These are phyloP conservation scores for Osedax frankpressi DNA, from an alignment of 2,888 invertebrate genomes.

Conservation along the genomic window DNA sequence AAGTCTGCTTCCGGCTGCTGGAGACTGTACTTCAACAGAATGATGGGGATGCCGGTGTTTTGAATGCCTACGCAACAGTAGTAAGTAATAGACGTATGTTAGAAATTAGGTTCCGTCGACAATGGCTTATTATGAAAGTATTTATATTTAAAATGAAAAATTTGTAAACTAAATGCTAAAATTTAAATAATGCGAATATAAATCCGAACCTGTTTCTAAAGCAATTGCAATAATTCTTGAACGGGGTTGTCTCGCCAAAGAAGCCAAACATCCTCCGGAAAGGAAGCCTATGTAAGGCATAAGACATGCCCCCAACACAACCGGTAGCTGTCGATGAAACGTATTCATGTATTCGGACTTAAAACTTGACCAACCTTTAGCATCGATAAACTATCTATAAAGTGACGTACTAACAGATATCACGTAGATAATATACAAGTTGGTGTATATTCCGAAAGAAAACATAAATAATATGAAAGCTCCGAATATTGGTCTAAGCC, in stretches of 20 bases:
- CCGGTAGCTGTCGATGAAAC: neutral
- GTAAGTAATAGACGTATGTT: too few species aligned
- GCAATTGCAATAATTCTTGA: conserved; percentile 58
- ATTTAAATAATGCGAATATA: too few species aligned
- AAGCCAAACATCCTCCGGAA: conserved; percentile 32
- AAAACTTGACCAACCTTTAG: neutral
- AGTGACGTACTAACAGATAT: conserved; percentile 56
- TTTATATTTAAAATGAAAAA: too few species aligned
- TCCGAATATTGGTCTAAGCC: conserved; percentile 46
- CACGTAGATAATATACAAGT: conserved; percentile 72
- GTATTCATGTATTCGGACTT: neutral
- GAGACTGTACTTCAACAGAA: conserved; percentile 67
- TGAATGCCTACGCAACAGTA: conserved; percentile 56
- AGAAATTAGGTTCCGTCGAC: too few species aligned
- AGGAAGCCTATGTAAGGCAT: conserved; percentile 41
- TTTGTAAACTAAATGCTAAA: too few species aligned
- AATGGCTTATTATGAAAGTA: too few species aligned
- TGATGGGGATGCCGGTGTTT: conserved; percentile 82
- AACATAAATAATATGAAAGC: conserved; percentile 47
- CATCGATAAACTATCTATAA: neutral
- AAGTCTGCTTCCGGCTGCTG: conserved; percentile 74
- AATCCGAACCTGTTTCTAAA: conserved; percentile 54
- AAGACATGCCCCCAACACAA: conserved; percentile 31
- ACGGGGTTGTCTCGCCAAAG: conserved; percentile 32
- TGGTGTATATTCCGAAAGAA: conserved; percentile 54